Conservation (phyloP, 2,113 vertebrate species). For the Toxostoma redivivum region DNA sequence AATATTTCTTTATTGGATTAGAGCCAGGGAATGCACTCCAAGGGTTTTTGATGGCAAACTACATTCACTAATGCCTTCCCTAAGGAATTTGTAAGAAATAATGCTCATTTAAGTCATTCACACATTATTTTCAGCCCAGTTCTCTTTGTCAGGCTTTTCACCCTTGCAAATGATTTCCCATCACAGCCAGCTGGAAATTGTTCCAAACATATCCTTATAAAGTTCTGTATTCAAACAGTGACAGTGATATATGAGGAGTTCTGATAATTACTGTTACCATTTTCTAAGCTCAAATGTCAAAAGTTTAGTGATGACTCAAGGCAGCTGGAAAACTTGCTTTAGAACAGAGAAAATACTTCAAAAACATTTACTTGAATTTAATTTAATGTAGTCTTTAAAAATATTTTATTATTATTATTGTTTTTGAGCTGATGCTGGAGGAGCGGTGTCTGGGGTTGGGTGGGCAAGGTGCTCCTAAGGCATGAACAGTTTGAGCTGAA, state of each 20-base stretch:
- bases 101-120: neutral
- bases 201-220: neutral
- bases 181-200: neutral
- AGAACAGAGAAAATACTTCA: neutral
- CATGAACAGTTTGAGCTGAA: neutral
- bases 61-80: neutral
- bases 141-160: neutral
- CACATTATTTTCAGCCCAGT: neutral
- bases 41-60: neutral
- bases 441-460: neutral
- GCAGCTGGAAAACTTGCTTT: neutral
- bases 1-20: neutral
- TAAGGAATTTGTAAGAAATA: neutral
- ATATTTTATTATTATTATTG: neutral
- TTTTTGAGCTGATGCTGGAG: neutral
- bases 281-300: neutral
- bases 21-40: neutral
- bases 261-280: neutral
- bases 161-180: neutral
- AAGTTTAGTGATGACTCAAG: neutral
- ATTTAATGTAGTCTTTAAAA: neutral
- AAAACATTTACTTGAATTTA: neutral
- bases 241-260: neutral
- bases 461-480: rapidly evolving
- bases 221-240: neutral